Conservation (phyloP, 2,113 vertebrate species). For the Arenaria interpres region DNA sequence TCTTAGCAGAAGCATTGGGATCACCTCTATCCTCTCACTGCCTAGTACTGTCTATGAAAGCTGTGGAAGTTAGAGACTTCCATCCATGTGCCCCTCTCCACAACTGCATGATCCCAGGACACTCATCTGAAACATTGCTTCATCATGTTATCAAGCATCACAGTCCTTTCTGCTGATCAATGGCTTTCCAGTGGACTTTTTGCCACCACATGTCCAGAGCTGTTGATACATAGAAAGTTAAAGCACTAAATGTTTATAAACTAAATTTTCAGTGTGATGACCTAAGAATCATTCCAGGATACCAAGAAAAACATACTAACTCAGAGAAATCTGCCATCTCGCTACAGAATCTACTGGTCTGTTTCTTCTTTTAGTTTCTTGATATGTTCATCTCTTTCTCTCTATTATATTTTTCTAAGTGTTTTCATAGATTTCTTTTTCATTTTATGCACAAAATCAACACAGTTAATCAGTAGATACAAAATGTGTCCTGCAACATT, state of each 20-base stretch:
- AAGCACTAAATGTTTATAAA: neutral
- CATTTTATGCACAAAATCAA: conserved; percentile 54
- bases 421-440: conserved; percentile 59
- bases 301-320: neutral
- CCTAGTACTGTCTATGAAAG: neutral
- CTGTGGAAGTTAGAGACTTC: neutral
- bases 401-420: conserved; percentile 19
- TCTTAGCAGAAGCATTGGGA: neutral
- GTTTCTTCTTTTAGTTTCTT: neutral
- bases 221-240: neutral
- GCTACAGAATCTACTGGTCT: neutral
- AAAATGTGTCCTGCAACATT: conserved; percentile 37
- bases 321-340: neutral
- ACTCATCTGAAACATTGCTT: neutral
- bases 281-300: neutral
- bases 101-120: neutral
- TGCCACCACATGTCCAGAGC: neutral
- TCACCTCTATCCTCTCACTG: neutral
- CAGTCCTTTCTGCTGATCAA: neutral
- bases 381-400: neutral
- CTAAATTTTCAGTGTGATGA: neutral
- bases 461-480: conserved; percentile 21
- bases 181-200: neutral
- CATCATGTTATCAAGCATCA: neutral
- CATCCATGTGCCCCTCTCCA: neutral